phyloP scores from a whole-genome alignment of 2,888 invertebrate species.

The Erebia aethiops region DNA sequence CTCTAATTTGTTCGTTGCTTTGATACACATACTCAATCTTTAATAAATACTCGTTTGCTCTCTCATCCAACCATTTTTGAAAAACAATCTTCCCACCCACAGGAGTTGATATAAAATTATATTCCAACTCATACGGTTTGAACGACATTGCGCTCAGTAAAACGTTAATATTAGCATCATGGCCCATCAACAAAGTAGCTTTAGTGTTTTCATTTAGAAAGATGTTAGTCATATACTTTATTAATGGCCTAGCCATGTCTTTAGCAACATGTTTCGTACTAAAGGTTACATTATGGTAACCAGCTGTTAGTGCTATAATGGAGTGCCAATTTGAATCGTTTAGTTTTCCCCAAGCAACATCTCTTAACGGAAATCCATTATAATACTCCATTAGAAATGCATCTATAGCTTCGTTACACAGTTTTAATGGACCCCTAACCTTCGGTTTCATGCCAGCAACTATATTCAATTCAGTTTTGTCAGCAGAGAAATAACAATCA shows the following conservation, averaged over 20 bases:
- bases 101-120: constrained; percentile 62
- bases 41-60: constrained; percentile 48
- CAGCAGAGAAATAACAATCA: constrained; percentile 58
- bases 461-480: constrained; percentile 55
- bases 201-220: constrained; percentile 53
- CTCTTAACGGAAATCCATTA: constrained; percentile 57
- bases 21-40: constrained; percentile 70
- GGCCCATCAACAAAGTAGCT: constrained; percentile 66
- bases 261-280: constrained; percentile 62
- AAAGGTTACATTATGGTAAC: constrained; percentile 68
- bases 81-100: constrained; percentile 71
- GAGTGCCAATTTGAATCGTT: constrained; percentile 51
- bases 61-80: constrained; percentile 62
- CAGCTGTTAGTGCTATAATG: constrained; percentile 55
- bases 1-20: constrained; percentile 58
- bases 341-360: constrained; percentile 71
- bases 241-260: constrained; percentile 62
- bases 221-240: constrained; percentile 56
- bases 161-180: constrained; percentile 71
- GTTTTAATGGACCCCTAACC: constrained; percentile 66
- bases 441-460: constrained; percentile 58
- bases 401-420: constrained; percentile 66
- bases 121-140: constrained; percentile 52
- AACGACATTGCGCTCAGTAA: constrained; percentile 59
- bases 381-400: constrained; percentile 73